Percentiles rank a stretch among this genome's conserved stretches.
phyloP scores from a whole-genome alignment of 2,113 vertebrate genomes.

The Tragelaphus scriptus region DNA sequence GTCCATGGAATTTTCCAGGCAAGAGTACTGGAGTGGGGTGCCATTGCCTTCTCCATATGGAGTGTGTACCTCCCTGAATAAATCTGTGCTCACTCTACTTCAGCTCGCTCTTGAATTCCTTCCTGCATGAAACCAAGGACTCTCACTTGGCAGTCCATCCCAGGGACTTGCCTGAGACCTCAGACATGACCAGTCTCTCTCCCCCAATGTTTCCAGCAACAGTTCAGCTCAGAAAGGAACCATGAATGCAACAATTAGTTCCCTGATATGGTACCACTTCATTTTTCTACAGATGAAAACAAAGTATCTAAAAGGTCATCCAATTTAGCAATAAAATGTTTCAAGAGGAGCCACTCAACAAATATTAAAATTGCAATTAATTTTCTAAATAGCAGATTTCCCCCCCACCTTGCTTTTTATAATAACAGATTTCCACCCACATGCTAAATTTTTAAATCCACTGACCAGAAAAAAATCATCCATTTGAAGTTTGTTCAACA shows the following conservation, averaged over 20 bases:
- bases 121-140: not conserved
- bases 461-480: not conserved
- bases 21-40: no score
- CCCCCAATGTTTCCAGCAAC: not conserved
- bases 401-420: not conserved
- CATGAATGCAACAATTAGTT: not conserved
- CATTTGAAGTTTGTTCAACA: not conserved
- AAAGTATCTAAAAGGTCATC: not conserved
- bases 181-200: not conserved
- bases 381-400: not conserved
- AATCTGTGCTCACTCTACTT: not conserved
- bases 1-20: no score
- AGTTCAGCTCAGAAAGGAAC: not conserved
- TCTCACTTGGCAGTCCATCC: not conserved
- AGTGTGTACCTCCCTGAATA: not conserved
- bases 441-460: not conserved
- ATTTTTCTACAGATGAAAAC: not conserved
- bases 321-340: not conserved
- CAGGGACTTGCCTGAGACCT: not conserved
- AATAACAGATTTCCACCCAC: not conserved
- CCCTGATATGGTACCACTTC: not conserved
- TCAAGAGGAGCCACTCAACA: not conserved
- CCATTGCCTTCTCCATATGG: not conserved
- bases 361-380: not conserved
- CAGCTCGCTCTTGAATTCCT: not conserved